Base-by-base conservation (phyloP, 2,113 vertebrate species). In the Coregonus clupeaformis region DNA sequence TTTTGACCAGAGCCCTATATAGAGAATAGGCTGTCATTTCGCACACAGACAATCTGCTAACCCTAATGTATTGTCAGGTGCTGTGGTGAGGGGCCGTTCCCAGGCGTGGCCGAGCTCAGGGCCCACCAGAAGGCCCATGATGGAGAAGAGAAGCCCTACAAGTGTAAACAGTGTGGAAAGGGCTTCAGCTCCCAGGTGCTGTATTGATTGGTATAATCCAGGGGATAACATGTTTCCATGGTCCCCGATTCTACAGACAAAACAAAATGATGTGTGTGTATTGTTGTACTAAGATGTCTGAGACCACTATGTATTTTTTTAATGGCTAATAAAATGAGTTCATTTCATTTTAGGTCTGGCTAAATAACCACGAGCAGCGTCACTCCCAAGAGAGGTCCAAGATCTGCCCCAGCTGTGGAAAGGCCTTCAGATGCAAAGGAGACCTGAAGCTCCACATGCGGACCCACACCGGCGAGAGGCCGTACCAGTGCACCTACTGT, bases 401-500 rank as follows among this genome's bases (percentile, higher is more conserved):
- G 29, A 88, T 85, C 75, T 92, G 91, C 24, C 72, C 75, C 0
- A 88, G 90, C 0, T 92, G 91, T 0, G 86, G 87, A 5, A 88
- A 89, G 0, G 87, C 88, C 72, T 92, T 92, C 73, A 78, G 88
- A 0, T 90, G 90, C 77, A 88, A 88, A 76, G 91, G 89, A 13
- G 90, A 92, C 73, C 27, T 92, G 70, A 92, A 91, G 80, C 88
- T 90, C 69, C 91, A 91, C 77, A 89, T 89, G 90, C 91, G 90
- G 52, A 91, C 87, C 1, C 91, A 92, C 80, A 92, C 91, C 0
- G 91, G 91, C 0, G 91, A 92, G 83, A 88, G 91, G 0, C 91
- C 91, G 0, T 92, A 90, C 66, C 90, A 92, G 81, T 92, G 91
- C 79, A 89, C 86, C 0, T 89, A 89, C 80, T 92, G 91, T 3